Evolutionary conservation across 2,888 invertebrate species (phyloP), one percentile per base, ranked within the genome.

Genomic region (Lomographa bimaculata): DNA sequence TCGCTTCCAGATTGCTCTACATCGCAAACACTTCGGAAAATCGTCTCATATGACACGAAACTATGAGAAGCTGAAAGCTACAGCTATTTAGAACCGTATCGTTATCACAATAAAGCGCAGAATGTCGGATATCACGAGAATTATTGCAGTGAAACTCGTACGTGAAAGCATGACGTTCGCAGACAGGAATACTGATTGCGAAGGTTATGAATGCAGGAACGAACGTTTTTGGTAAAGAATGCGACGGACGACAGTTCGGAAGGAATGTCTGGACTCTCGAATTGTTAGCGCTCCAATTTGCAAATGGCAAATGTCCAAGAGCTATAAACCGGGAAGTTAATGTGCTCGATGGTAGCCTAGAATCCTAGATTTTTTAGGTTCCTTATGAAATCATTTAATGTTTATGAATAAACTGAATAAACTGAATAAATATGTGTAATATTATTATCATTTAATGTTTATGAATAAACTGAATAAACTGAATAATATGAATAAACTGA

Each of bases 401-500:
- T 42, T 46, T 46, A 44, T 49, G 51, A 52, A 49, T 52, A 52
- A 49, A 34, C n/a, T n/a, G n/a, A n/a, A n/a, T n/a, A n/a, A n/a
- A n/a, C n/a, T n/a, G n/a, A n/a, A n/a, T n/a, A n/a, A n/a, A n/a
- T n/a, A n/a, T n/a, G n/a, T n/a, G n/a, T n/a, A n/a, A n/a, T n/a
- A n/a, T n/a, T n/a, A n/a, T n/a, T n/a, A n/a, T n/a, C n/a, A n/a
- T n/a, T n/a, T n/a, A 39, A 33, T 40, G 37, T 41, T 46, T 46
- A 46, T 48, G 51, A 51, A 48, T 51, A 51, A 49, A 33, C n/a
- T n/a, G n/a, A n/a, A n/a, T n/a, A n/a, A n/a, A n/a, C n/a, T n/a
- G n/a, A n/a, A n/a, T n/a, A n/a, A n/a, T 46, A 46, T 48, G 51
- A 51, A 48, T 51, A 51, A 49, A 33, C n/a, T n/a, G n/a, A n/a